Conservation (phyloP, 1,140 invertebrate genomes). For the Drosophila parvula region DNA sequence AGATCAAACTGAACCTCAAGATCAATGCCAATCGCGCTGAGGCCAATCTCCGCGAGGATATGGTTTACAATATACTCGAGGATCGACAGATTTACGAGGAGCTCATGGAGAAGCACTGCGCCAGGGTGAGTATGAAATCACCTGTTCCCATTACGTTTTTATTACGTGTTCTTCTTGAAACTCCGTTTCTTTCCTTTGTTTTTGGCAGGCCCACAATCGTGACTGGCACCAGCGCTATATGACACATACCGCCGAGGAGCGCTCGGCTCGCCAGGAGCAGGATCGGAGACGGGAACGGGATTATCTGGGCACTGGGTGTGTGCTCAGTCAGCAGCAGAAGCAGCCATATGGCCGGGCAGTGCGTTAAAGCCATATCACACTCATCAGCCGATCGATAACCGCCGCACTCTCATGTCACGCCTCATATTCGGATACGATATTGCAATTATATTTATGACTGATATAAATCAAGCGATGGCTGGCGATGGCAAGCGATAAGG, state of each 20-base stretch:
- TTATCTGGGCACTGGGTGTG: constrained; percentile 56
- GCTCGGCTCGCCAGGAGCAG: constrained; percentile 7
- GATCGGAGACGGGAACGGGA: constrained; percentile 12
- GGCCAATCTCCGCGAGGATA: constrained; percentile 19
- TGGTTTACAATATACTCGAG: constrained; percentile 36
- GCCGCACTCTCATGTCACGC: constrained; percentile 28
- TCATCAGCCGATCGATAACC: constrained; percentile 10
- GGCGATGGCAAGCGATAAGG: constrained; percentile 51
- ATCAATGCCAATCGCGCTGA: not conserved
- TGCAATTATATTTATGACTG: constrained; percentile 37
- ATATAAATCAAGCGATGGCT: constrained; percentile 49
- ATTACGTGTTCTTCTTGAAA: constrained; percentile 1
- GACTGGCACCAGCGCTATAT: constrained; percentile 54
- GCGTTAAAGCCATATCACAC: constrained; percentile 20
- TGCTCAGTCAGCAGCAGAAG: constrained; percentile 41
- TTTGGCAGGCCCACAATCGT: constrained; percentile 38
- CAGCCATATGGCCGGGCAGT: constrained; percentile 50
- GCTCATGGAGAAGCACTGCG: constrained; percentile 36
- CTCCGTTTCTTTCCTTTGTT: constrained; percentile 1
- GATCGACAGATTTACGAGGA: constrained; percentile 53
- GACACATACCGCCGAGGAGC: constrained; percentile 36
- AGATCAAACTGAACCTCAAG: constrained; percentile 30
- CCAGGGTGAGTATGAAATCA: constrained; percentile 18
- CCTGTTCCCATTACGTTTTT: not conserved
- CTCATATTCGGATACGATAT: constrained; percentile 48